These are phyloP conservation scores for Zingel zingel DNA, from an alignment of 2,113 vertebrate genomes.

Conservation along the genomic window DNA sequence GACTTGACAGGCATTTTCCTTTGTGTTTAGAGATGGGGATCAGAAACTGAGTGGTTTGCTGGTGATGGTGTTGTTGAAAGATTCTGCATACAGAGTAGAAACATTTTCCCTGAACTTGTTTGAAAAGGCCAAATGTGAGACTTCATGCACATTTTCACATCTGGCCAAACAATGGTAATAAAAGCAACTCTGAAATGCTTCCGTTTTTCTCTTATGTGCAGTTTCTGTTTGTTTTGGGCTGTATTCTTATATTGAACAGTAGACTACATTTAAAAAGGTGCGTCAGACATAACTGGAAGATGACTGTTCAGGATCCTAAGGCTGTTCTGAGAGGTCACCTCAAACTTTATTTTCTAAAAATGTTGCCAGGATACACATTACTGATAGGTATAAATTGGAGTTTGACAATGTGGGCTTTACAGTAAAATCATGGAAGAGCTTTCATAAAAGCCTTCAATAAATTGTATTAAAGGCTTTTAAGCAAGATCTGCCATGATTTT, in stretches of 20 bases:
- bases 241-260: slow-evolving; percentile 12
- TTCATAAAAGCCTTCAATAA: too few relatives aligned
- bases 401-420: background rate
- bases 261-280: background rate
- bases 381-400: background rate
- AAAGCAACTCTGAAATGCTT: slow-evolving; percentile 36
- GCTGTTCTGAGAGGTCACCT: background rate
- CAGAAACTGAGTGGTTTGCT: slow-evolving; percentile 74
- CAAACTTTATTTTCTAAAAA: slow-evolving; percentile 3
- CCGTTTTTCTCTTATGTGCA: slow-evolving; percentile 18
- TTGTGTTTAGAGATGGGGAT: slow-evolving; percentile 78
- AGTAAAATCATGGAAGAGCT: too few relatives aligned
- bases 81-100: slow-evolving; percentile 73
- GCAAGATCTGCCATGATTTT: background rate
- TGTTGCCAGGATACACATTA: background rate
- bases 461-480: background rate
- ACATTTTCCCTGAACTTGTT: slow-evolving; percentile 74
- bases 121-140: slow-evolving; percentile 72
- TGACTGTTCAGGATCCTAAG: background rate
- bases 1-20: slow-evolving; percentile 80
- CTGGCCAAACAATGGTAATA: slow-evolving; percentile 52
- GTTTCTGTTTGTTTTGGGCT: slow-evolving; percentile 5
- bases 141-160: slow-evolving; percentile 63
- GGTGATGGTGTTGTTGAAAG: slow-evolving; percentile 71
- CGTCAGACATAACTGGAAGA: background rate